Evolutionary conservation across 1,140 invertebrate genomes (phyloP), one percentile per base, ranked within the genome.

Genomic region (Tetraneura akinire): DNA sequence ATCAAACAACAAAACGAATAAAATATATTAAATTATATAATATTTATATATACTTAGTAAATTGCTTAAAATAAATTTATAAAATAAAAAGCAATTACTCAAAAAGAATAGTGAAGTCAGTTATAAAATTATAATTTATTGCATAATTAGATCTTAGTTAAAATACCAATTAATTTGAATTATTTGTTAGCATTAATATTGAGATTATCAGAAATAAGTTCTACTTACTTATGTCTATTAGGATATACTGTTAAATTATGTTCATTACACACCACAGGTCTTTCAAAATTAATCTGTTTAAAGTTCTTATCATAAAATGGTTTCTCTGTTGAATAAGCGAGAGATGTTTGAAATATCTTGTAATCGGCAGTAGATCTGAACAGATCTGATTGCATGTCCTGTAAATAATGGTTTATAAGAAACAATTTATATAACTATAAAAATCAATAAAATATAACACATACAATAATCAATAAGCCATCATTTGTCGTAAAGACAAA

Each of bases 251-350:
- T 29, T 6, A 78, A 23, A 60, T 78, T 78, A 11, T 78, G 53
- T 29, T 47, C 55, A 42, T n/a, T 14, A 11, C 74, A 78, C 16
- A 37, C 18, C 9, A 78, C 55, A 23, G 55, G 14, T 62, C 37
- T 18, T 78, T 78, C 55, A 16, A n/a, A 60, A 18, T 37, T 32
- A 13, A 78, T 26, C 14, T 21, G 10, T 10, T 60, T 78, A 14
- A 60, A 78, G 18, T 78, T 78, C n/a, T 78, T 78, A 26, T 78
- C 74, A 47, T 78, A 55, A 78, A 78, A 78, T 0, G 74, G 74
- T 45, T 78, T 78, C 9, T 45, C 74, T 11, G 62, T 78, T 1
- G 74, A 78, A 37, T 18, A 78, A 16, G 32, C 21, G 1, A 78
- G 29, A 18, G 16, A 60, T 4, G 42, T 62, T 3, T 55, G 37